Evolutionary conservation across 37 sponge, comb jelly and placozoan genomes (phyloP).

Genomic region (Ephydatia muelleri): DNA sequence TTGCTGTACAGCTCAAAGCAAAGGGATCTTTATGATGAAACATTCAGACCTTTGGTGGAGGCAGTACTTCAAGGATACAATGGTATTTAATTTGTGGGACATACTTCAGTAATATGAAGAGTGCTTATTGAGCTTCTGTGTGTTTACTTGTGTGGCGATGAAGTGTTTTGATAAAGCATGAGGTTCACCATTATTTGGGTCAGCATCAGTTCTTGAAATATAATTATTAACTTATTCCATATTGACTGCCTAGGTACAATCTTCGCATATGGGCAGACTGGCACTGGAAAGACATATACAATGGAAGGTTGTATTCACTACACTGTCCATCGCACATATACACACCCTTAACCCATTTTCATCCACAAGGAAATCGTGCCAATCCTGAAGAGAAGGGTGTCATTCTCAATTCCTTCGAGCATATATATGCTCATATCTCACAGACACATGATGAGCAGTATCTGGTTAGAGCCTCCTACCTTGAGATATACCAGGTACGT

Average conservation of each 20-base stretch:
- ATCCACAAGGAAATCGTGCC: slow-evolving; percentile 43
- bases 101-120: neutral
- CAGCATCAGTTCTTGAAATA: neutral
- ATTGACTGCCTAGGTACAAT: slow-evolving; percentile 68
- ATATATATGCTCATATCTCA: slow-evolving; percentile 93
- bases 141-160: neutral
- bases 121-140: neutral
- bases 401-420: slow-evolving; percentile 95
- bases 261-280: slow-evolving; percentile 99
- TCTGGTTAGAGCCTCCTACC: slow-evolving; percentile 94
- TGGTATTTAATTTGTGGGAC: slow-evolving; percentile 45
- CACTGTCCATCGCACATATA: neutral
- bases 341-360: neutral
- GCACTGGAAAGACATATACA: slow-evolving; percentile 96
- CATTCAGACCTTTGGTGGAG: slow-evolving; percentile 85
- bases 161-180: neutral
- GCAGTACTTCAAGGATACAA: slow-evolving; percentile 91
- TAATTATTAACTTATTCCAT: neutral
- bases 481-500: slow-evolving; percentile 97
- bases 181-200: neutral
- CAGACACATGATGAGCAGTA: slow-evolving; percentile 87
- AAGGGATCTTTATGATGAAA: slow-evolving; percentile 86
- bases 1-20: slow-evolving; percentile 78
- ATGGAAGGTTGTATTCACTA: slow-evolving; percentile 83
- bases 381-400: slow-evolving; percentile 82